Base-by-base conservation (phyloP, 1,140 invertebrate species). In the Macrocentrus cingulum region DNA sequence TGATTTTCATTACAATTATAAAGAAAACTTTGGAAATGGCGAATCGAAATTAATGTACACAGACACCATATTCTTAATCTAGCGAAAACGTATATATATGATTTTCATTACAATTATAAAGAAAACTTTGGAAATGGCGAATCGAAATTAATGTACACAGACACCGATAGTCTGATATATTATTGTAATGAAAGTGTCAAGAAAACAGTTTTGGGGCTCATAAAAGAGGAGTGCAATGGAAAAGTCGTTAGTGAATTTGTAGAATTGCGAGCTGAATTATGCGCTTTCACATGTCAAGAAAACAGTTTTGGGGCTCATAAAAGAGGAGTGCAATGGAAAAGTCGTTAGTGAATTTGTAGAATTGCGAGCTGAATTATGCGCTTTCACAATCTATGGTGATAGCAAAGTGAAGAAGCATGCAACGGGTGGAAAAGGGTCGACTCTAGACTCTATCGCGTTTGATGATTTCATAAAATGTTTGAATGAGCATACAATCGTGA, bases 1-100 rank as follows among this genome's bases (percentile, higher is more conserved):
- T 39, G 20, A 53, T 42, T 53, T 53, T 53, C 37, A 42, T 15
- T 53, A 53, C 9, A 41, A 42, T 25, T 53, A 42, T 53, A 18
- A 39, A 1, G 9, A 23, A 0, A 0, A 25, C 0, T 20, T 8
- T 6, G 37, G 20, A 13, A 19, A 2, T 13, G 0, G 20, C 19
- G 1, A 8, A 13, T 23, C 41, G 2, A 46, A 56, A 36, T n/a
- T 56, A 37, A 23, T 46, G 13, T 56, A 56, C 15, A 56, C 53
- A 0, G 53, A 56, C 8, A 56, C 54, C 1, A 29, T 45, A 20
- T 34, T 29, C 13, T 22, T 45, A 18, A 45, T 56, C 2, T 32
- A 46, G 36, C 7, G 5, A n/a, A 3, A 7, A 11, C 25, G 9
- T 9, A 46, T 13, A 23, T 46, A 6, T 46, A 46, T n/a, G 44